Evolutionary conservation across 2,797 vertebrate genomes (phyloP), one percentile per base, ranked within the genome.

Genomic region (Miichthys miiuy): DNA sequence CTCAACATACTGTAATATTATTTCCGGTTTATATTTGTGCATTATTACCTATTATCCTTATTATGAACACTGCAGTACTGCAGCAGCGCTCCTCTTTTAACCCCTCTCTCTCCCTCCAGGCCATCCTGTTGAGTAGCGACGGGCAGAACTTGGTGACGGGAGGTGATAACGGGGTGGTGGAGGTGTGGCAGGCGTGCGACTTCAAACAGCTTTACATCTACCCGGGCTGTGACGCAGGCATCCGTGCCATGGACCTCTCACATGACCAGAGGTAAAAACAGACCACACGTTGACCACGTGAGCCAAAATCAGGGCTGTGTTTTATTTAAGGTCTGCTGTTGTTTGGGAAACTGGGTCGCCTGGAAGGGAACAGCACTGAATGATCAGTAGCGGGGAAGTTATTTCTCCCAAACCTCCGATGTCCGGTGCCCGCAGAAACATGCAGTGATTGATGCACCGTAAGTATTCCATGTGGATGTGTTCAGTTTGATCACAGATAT

Each of bases 181-280:
- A 99, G 91, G 98, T 99, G 79, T 99, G 98, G 98, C 98, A 99
- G 88, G 98, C 98, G 51, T 99, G 98, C 76, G 98, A 99, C 95
- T 99, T 99, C 92, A 99, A 99, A 90, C 98, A 99, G 94, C 97
- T 99, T 79, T 99, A 99, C 91, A 97, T 99, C 93, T 99, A 99
- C 88, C 98, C 98, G 0, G 98, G 98, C 79, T 99, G 98, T 86
- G 98, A 99, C 75, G 98, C 98, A 34, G 98, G 98, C 84, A 98
- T 99, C 87, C 96, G 98, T 61, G 97, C 98, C 66, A 99, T 99
- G 98, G 98, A 99, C 94, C 93, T 99, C 72, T 99, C 98, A 80
- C 98, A 99, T 64, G 98, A 99, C 95, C 98, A 99, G 96, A 98
- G 98, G 98, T 99, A 80, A 95, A 86, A 70, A 18, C 3, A 5